Evolutionary conservation across 1,140 invertebrate genomes (phyloP), one percentile per base, ranked within the genome.

Genomic region (Cepaea nemoralis): DNA sequence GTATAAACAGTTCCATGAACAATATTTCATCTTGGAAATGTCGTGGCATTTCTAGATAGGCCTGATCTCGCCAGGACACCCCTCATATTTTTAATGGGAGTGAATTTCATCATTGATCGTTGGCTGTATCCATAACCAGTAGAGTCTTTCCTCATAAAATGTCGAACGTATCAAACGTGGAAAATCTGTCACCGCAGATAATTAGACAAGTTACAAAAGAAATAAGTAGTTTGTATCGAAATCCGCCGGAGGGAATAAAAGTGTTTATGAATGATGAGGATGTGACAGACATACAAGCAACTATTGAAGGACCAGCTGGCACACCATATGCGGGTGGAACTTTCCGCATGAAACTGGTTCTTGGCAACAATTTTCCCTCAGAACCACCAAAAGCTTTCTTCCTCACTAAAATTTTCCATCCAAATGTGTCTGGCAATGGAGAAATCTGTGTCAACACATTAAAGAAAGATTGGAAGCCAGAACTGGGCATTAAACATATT

Each of bases 371-470:
- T 90, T 99, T 98, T 92, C 98, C 98, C 33, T 93, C 95, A 86
- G 94, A 95, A 87, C 97, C 98, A 84, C 98, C 97, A 31, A 98
- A 98, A 92, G 97, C 97, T 59, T 97, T 95, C 92, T 99, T 99
- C 91, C 92, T 98, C 42, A 99, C 97, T 75, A 97, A 97, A 94
- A 98, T 99, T 87, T 99, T 99, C 93, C 97, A 99, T 92, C 97
- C 97, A 42, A 99, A 99, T 94, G 97, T 99, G 86, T 95, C 97
- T 19, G 94, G 94, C 86, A 96, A 95, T 93, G 97, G 97, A 55
- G 97, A 98, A 92, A 98, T 99, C 90, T 99, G 97, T 93, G 98
- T 99, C 0, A 98, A 99, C 92, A 98, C 97, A 77, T 93, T 99
- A 76, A 98, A 98, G 92, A 98, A 96, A 93, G 92, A 99, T 93